Percentiles rank a stretch among this genome's conserved stretches.
Evolutionary conservation across 2,113 vertebrate species (phyloP).

Genomic region (Murina feae): DNA sequence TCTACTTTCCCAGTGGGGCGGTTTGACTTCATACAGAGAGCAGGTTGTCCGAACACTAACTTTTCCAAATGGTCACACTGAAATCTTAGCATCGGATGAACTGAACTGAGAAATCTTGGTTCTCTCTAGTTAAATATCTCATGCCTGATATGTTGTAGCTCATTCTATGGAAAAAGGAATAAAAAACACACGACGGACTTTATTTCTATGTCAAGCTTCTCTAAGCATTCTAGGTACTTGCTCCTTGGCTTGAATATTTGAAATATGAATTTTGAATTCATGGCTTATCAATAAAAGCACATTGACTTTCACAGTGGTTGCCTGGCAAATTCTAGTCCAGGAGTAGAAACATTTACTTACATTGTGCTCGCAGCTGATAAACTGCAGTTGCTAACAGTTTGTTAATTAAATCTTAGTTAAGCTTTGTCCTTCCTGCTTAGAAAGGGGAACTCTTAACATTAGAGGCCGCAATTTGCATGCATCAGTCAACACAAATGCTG

Average conservation of each 20-base stretch:
- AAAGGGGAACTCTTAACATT: constrained; percentile 72
- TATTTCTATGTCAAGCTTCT: constrained; percentile 35
- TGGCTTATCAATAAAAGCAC: constrained; percentile 79
- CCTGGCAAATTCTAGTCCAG: constrained; percentile 62
- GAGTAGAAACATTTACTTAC: constrained; percentile 77
- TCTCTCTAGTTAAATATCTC: constrained; percentile 50
- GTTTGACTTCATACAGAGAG: constrained; percentile 21
- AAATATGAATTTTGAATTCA: constrained; percentile 70
- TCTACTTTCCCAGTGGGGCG: background rate
- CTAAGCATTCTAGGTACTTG: constrained; percentile 66
- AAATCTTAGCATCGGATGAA: background rate
- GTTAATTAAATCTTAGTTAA: constrained; percentile 83
- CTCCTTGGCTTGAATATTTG: constrained; percentile 44
- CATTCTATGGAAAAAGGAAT: constrained; percentile 11
- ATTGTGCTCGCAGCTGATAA: constrained; percentile 78
- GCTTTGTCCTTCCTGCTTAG: constrained; percentile 79
- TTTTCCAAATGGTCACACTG: background rate
- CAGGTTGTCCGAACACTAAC: background rate
- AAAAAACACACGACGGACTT: background rate
- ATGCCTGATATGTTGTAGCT: constrained; percentile 39
- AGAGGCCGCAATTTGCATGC: constrained; percentile 74
- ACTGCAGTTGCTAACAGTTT: constrained; percentile 75
- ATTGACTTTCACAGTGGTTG: constrained; percentile 75
- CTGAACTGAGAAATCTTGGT: background rate
- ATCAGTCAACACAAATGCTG: constrained; percentile 69